These are phyloP conservation scores for Coleophora flavipennella DNA, from an alignment of 2,888 invertebrate species.

Conservation along the genomic window DNA sequence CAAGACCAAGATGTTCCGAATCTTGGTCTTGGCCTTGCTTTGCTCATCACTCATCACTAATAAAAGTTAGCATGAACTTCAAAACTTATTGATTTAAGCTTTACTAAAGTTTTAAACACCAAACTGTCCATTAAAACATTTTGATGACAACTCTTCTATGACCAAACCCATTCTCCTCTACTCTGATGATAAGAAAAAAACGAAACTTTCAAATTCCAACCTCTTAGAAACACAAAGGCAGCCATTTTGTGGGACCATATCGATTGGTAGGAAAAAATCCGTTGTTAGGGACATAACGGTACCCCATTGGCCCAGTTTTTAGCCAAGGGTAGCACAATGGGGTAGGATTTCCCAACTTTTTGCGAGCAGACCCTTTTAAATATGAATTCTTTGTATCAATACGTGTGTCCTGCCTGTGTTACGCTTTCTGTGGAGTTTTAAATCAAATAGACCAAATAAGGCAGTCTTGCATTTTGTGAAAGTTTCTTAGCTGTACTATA, in stretches of 20 bases:
- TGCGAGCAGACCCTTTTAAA: constrained; percentile 43
- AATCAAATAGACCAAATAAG: not conserved
- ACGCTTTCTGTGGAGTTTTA: too few relatives aligned
- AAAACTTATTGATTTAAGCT: too few relatives aligned
- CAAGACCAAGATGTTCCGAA: too few relatives aligned
- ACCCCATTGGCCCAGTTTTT: constrained; percentile 68
- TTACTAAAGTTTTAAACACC: too few relatives aligned
- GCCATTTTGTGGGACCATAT: constrained; percentile 64
- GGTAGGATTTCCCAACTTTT: constrained; percentile 58
- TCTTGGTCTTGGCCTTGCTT: too few relatives aligned
- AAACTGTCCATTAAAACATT: too few relatives aligned
- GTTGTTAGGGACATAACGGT: constrained; percentile 46
- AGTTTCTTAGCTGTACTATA: too few relatives aligned
- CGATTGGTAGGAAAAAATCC: constrained; percentile 67
- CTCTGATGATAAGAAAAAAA: too few relatives aligned
- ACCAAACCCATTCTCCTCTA: too few relatives aligned
- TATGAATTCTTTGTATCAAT: constrained; percentile 40
- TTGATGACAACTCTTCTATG: too few relatives aligned
- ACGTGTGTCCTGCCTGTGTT: constrained; percentile 23
- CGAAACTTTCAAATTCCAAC: constrained; percentile 1
- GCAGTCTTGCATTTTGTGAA: not conserved
- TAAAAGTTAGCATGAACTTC: too few relatives aligned
- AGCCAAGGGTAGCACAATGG: constrained; percentile 56
- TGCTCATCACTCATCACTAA: too few relatives aligned
- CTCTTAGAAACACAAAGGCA: constrained; percentile 25